A percentile compares a stretch with the other conserved stretches of the same genome.
These are phyloP conservation scores for Microtus pennsylvanicus DNA, from an alignment of 2,113 vertebrate species.

Conservation along the genomic window DNA sequence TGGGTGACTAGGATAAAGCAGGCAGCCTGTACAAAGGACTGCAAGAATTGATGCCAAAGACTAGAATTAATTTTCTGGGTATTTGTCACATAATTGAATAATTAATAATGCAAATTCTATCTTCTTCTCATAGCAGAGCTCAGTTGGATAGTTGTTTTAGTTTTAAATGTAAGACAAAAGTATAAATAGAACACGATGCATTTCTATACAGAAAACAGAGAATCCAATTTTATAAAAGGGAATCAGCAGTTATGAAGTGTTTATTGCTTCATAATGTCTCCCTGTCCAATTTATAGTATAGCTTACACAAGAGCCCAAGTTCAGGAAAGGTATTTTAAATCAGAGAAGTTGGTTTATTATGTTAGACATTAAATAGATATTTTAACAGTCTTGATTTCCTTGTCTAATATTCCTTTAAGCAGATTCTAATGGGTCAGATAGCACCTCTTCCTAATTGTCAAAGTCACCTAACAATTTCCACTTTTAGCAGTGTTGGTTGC, in stretches of 20 bases:
- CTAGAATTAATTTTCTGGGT: neutral
- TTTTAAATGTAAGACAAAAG: constrained; percentile 41
- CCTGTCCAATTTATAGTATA: neutral
- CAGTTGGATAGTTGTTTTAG: neutral
- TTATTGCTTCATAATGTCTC: neutral
- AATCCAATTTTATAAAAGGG: neutral
- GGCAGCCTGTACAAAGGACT: neutral
- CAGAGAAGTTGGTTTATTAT: constrained; percentile 24
- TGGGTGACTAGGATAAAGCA: constrained; percentile 32
- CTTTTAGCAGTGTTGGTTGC: constrained; percentile 18
- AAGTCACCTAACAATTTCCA: constrained; percentile 20
- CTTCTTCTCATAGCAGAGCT: constrained; percentile 5
- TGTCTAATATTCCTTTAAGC: neutral
- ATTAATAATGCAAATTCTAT: neutral
- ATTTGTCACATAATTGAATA: constrained; percentile 32
- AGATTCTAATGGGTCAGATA: neutral
- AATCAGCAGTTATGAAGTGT: neutral
- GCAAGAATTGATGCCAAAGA: neutral
- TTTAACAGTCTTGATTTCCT: constrained; percentile 4
- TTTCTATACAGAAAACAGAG: constrained; percentile 11
- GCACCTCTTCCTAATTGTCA: neutral
- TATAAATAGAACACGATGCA: constrained; percentile 8
- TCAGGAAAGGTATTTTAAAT: constrained; percentile 5
- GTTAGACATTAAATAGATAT: neutral
- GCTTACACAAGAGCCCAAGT: neutral